Percentiles rank a stretch among this genome's conserved stretches.
These are phyloP conservation scores for Ceratothoa steindachneri DNA, from an alignment of 2,888 invertebrate species.

Conservation along the genomic window DNA sequence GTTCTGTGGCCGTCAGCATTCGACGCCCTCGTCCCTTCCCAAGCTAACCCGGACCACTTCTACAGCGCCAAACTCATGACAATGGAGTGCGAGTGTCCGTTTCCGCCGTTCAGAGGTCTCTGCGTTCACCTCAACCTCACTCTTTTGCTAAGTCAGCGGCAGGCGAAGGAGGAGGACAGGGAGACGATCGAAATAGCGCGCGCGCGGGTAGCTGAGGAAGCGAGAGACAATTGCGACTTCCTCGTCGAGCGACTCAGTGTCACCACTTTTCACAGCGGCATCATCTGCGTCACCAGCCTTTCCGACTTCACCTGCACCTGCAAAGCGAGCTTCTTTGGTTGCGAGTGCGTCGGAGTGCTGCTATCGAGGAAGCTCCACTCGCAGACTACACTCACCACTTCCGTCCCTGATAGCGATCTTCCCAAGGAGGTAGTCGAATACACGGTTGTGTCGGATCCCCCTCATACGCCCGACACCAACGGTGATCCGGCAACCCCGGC, in stretches of 20 bases:
- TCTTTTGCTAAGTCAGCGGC: background rate
- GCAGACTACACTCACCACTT: background rate
- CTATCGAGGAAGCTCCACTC: background rate
- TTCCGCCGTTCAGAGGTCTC: constrained; percentile 13
- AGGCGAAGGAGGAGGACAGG: constrained; percentile 11
- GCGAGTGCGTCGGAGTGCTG: constrained; percentile 24
- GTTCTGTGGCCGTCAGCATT: constrained; percentile 24
- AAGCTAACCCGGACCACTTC: constrained; percentile 14
- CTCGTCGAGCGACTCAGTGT: constrained; percentile 15
- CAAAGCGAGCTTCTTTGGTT: constrained; percentile 14
- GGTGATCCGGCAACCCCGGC: background rate
- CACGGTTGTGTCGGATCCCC: background rate
- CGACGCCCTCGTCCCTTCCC: constrained; percentile 25
- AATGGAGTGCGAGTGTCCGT: constrained; percentile 35
- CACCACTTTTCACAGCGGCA: constrained; percentile 22
- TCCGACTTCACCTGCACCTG: constrained; percentile 17
- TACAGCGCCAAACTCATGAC: constrained; percentile 25
- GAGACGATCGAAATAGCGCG: constrained; percentile 18
- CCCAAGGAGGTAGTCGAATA: background rate
- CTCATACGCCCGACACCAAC: background rate
- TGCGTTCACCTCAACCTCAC: constrained; percentile 26
- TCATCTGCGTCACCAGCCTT: constrained; percentile 20
- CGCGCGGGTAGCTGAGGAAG: constrained; percentile 21
- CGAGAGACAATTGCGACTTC: constrained; percentile 21
- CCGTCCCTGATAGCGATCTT: background rate